Percentiles rank a stretch among this genome's conserved stretches.
These are phyloP conservation scores for Thalassarche chlororhynchos DNA, from an alignment of 2,113 vertebrate genomes.

Conservation along the genomic window DNA sequence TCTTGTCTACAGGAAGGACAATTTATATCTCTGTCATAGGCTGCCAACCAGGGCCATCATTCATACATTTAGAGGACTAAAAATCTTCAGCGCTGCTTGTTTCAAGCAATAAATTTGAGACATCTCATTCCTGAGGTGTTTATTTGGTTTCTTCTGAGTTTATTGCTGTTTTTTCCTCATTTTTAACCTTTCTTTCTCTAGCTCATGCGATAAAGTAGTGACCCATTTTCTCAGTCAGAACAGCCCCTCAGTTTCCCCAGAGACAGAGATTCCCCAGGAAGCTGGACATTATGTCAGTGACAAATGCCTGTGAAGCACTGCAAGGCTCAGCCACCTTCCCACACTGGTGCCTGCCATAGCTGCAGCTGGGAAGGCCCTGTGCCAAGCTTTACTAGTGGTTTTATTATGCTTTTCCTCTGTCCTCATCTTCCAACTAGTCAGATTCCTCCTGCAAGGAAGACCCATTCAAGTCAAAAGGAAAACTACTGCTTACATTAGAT, in stretches of 20 bases:
- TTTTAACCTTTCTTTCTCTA: background rate
- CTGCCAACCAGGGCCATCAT: constrained; percentile 3
- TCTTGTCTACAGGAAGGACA: background rate
- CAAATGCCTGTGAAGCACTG: background rate
- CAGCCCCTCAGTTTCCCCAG: background rate
- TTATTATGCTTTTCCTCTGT: background rate
- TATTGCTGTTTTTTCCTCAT: background rate
- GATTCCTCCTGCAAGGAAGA: background rate
- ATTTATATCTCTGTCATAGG: constrained; percentile 17
- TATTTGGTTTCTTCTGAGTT: background rate
- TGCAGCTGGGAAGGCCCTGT: background rate
- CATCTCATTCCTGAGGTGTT: background rate
- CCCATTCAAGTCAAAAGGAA: background rate
- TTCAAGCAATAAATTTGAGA: constrained; percentile 33
- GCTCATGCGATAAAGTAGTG: background rate
- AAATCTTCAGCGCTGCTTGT: background rate
- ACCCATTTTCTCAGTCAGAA: background rate
- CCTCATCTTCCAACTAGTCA: background rate
- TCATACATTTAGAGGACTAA: background rate
- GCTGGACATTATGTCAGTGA: background rate
- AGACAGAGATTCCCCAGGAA: background rate
- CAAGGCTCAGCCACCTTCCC: background rate
- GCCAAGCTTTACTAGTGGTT: background rate
- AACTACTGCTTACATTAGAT: background rate
- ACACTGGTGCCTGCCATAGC: background rate